Evolutionary conservation across 2,888 invertebrate genomes (phyloP).

Genomic region (Cryptus armator): DNA sequence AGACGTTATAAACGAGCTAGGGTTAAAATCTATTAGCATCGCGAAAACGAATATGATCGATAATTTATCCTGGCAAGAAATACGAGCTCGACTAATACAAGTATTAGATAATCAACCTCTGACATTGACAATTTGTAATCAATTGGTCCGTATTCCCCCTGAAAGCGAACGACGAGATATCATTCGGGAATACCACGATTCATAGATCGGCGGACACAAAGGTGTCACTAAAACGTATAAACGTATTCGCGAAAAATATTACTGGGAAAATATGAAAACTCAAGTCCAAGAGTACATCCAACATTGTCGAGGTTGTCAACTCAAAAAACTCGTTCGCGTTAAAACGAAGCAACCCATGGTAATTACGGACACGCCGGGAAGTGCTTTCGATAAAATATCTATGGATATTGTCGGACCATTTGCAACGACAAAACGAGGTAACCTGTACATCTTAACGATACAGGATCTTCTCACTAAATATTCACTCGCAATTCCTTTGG

Average conservation of each 20-base stretch:
- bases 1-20: conserved; percentile 7
- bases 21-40: conserved; percentile 17
- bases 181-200: conserved; percentile 56
- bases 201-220: conserved; percentile 58
- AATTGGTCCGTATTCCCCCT: conserved; percentile 15
- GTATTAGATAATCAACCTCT: neutral
- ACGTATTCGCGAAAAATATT: conserved; percentile 56
- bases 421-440: conserved; percentile 13
- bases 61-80: conserved; percentile 29
- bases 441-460: conserved; percentile 39
- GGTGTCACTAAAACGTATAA: conserved; percentile 63
- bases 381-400: conserved; percentile 49
- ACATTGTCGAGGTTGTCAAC: conserved; percentile 66
- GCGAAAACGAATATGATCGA: conserved; percentile 39
- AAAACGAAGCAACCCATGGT: conserved; percentile 20
- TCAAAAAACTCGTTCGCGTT: conserved; percentile 58
- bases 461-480: too few relatives aligned
- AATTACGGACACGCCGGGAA: conserved; percentile 53
- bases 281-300: conserved; percentile 56
- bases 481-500: too few relatives aligned
- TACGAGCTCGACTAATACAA: neutral
- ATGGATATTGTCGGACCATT: conserved; percentile 57
- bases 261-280: conserved; percentile 65
- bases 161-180: conserved; percentile 19
- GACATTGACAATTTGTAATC: conserved; percentile 47